Conservation (phyloP, 2,888 invertebrate species). For the Drosophila prolongata region DNA sequence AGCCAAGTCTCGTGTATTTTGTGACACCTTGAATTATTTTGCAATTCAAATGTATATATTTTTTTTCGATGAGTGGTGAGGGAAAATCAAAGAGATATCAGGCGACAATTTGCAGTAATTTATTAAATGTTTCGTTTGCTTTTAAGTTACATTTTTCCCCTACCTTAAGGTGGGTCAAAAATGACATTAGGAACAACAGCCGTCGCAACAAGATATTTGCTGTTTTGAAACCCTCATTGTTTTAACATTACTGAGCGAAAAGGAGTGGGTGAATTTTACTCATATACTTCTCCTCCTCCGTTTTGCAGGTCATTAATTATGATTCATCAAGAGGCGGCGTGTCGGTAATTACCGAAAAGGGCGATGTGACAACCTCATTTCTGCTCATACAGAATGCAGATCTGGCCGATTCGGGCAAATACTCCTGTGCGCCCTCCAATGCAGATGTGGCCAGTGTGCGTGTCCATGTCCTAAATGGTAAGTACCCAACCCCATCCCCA, state of each 20-base stretch:
- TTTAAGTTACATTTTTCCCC: background rate
- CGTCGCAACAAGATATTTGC: conserved; percentile 16
- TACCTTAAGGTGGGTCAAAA: conserved; percentile 2
- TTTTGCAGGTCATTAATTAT: conserved; percentile 90
- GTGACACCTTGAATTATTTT: conserved; percentile 33
- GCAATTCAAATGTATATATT: conserved; percentile 13
- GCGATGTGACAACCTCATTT: conserved; percentile 91
- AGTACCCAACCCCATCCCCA: conserved; percentile 76
- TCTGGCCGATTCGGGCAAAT: conserved; percentile 91
- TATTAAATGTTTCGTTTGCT: background rate
- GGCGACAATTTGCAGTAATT: background rate
- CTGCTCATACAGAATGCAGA: conserved; percentile 91
- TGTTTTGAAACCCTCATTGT: conserved; percentile 28
- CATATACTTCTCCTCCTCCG: conserved; percentile 48
- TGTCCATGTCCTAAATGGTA: conserved; percentile 93
- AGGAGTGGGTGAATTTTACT: conserved; percentile 20
- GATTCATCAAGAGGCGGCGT: conserved; percentile 92
- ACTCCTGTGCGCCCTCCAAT: conserved; percentile 92
- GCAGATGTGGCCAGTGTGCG: conserved; percentile 91
- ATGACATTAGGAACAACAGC: conserved; percentile 21
- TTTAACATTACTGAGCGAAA: conserved; percentile 28
- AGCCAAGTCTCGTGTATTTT: conserved; percentile 25
- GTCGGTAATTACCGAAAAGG: conserved; percentile 92
- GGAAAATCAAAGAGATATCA: background rate
- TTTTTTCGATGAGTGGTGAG: background rate